Percentiles rank a stretch among this genome's conserved stretches.
These are phyloP conservation scores for Xanthorhoe spadicearia DNA, from an alignment of 2,888 invertebrate genomes.

Conservation along the genomic window DNA sequence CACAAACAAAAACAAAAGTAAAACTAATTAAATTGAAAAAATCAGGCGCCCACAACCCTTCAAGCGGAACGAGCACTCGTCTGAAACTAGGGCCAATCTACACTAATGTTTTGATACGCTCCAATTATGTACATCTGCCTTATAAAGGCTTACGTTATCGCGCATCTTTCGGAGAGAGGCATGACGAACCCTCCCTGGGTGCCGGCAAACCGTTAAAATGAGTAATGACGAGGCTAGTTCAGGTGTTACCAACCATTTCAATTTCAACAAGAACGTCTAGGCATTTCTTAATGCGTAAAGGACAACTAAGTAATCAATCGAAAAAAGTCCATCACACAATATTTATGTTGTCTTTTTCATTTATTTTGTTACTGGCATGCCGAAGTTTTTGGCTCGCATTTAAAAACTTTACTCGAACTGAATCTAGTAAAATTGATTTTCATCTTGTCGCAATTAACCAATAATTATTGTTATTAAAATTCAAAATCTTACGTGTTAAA, in stretches of 20 bases:
- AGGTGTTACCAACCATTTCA: slow-evolving; percentile 59
- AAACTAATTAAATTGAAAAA: slow-evolving; percentile 13
- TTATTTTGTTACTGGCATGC: too few relatives aligned
- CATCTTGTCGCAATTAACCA: too few relatives aligned
- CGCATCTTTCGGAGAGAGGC: slow-evolving; percentile 69
- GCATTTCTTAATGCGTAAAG: neutral
- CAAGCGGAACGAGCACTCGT: slow-evolving; percentile 31
- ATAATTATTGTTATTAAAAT: too few relatives aligned
- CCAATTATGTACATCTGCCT: slow-evolving; percentile 82
- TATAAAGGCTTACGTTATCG: slow-evolving; percentile 64
- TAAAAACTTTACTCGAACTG: too few relatives aligned
- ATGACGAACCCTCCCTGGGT: slow-evolving; percentile 73
- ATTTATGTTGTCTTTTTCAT: too few relatives aligned
- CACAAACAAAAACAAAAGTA: slow-evolving; percentile 3
- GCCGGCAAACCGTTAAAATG: slow-evolving; percentile 81
- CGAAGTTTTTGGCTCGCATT: too few relatives aligned
- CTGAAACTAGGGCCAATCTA: slow-evolving; percentile 43
- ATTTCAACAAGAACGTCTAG: neutral
- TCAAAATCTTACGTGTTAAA: too few relatives aligned
- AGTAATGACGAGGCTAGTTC: slow-evolving; percentile 66
- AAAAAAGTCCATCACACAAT: too few relatives aligned
- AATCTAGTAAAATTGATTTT: too few relatives aligned
- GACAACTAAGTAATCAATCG: too few relatives aligned
- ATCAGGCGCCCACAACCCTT: slow-evolving; percentile 31
- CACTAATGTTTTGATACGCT: slow-evolving; percentile 82